A percentile compares a stretch with the other conserved stretches of the same genome.
Evolutionary conservation across 2,113 vertebrate species (phyloP).

Genomic region (Mormoops blainvillei): DNA sequence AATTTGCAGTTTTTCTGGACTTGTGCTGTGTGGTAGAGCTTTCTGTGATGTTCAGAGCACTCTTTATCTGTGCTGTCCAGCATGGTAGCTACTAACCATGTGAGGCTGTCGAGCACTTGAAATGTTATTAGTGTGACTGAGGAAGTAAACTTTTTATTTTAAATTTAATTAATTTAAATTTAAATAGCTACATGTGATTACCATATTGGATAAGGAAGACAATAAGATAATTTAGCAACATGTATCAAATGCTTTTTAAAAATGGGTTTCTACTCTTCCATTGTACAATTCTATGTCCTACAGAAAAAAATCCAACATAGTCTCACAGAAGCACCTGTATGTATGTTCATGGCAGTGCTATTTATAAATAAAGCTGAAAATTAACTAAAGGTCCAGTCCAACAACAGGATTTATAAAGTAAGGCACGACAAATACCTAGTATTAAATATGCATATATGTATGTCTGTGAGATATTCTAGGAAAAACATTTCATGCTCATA

Average conservation of each 20-base stretch:
- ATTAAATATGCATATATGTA: background rate
- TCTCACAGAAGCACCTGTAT: background rate
- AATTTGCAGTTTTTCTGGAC: background rate
- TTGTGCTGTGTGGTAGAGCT: background rate
- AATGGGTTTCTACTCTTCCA: background rate
- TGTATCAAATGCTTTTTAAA: background rate
- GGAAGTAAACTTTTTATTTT: slow-evolving; percentile 23
- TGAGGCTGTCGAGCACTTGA: background rate
- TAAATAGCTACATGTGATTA: background rate
- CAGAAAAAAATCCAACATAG: slow-evolving; percentile 13
- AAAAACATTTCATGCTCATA: background rate
- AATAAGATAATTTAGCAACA: background rate
- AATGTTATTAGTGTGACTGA: background rate
- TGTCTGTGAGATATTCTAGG: background rate
- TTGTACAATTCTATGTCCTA: background rate
- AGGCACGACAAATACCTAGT: background rate
- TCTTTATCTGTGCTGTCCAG: background rate
- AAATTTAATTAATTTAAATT: background rate
- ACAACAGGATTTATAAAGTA: background rate
- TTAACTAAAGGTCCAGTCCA: background rate
- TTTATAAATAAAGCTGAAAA: slow-evolving; percentile 4
- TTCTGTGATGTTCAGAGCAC: background rate
- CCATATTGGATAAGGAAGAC: background rate
- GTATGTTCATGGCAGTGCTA: background rate
- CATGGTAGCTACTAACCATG: background rate